Percentiles rank a stretch among this genome's conserved stretches.
Evolutionary conservation across 2,113 vertebrate species (phyloP).

Genomic region (Baryphthengus martii): DNA sequence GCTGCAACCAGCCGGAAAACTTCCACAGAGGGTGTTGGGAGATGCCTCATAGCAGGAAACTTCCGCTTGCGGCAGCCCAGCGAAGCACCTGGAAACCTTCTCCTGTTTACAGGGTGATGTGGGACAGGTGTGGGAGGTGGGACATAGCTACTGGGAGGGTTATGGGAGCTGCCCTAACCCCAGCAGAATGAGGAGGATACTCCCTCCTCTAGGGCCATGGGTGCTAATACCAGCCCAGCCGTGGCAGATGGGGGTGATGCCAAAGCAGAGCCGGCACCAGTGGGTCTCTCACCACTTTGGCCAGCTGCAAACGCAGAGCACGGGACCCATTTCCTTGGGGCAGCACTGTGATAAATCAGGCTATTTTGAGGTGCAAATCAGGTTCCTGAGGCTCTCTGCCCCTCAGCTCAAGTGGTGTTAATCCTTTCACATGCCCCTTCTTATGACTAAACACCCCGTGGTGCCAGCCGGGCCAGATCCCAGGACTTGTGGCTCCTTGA

Average conservation of each 20-base stretch:
- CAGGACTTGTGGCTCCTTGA: constrained; percentile 4
- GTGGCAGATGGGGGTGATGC: neutral
- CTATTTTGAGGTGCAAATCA: neutral
- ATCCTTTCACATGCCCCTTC: neutral
- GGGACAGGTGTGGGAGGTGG: neutral
- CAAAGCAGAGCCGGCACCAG: accelerated
- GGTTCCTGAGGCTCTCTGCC: neutral
- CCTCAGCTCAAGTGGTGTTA: neutral
- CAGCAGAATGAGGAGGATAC: accelerated
- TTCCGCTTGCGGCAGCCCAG: neutral
- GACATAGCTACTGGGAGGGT: neutral
- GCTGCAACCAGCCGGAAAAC: neutral
- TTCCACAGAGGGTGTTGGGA: neutral
- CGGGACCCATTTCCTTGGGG: accelerated
- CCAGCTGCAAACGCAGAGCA: neutral
- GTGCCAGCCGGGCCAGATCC: neutral
- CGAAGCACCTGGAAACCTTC: neutral
- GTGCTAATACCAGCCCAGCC: neutral
- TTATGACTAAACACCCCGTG: neutral
- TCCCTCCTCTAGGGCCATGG: accelerated
- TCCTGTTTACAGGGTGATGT: neutral
- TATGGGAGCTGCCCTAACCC: neutral
- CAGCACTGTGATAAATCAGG: neutral
- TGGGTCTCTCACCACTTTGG: neutral
- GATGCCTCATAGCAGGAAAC: constrained; percentile 43